Conservation (phyloP, 2,113 vertebrate species). For the Zosterops hypoxanthus region DNA sequence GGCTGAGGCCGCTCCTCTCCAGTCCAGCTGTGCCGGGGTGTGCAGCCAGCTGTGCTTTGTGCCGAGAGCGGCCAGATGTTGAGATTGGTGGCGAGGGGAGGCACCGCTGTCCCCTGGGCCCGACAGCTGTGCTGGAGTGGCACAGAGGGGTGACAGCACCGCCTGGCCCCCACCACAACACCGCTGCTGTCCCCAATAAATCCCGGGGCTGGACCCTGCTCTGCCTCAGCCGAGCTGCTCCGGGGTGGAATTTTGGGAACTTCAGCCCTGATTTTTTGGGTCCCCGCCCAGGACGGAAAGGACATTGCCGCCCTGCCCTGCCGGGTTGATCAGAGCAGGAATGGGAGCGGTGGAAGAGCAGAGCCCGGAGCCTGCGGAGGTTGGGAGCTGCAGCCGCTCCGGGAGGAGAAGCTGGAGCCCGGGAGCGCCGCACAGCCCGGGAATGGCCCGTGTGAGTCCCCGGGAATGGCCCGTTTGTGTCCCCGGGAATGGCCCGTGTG, state of each 20-base stretch:
- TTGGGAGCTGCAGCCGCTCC: not conserved
- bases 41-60: not conserved
- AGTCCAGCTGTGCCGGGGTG: not conserved
- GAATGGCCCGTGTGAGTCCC: not conserved
- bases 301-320: not conserved
- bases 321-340: not conserved
- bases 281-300: not conserved
- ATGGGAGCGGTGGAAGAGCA: rapidly evolving
- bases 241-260: rapidly evolving
- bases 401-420: not conserved
- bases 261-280: not conserved
- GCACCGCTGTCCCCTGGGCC: not conserved
- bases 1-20: not conserved
- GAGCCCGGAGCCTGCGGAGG: not conserved
- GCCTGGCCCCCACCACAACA: rapidly evolving
- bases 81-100: not conserved
- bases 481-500: no score
- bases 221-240: not conserved
- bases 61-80: not conserved
- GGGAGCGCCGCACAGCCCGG: rapidly evolving
- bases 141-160: not conserved
- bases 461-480: no score
- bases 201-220: not conserved
- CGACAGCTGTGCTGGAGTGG: not conserved
- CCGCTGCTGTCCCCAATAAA: not conserved